Evolutionary conservation across 2,797 vertebrate genomes (phyloP).

Genomic region (Vespertilio murinus): DNA sequence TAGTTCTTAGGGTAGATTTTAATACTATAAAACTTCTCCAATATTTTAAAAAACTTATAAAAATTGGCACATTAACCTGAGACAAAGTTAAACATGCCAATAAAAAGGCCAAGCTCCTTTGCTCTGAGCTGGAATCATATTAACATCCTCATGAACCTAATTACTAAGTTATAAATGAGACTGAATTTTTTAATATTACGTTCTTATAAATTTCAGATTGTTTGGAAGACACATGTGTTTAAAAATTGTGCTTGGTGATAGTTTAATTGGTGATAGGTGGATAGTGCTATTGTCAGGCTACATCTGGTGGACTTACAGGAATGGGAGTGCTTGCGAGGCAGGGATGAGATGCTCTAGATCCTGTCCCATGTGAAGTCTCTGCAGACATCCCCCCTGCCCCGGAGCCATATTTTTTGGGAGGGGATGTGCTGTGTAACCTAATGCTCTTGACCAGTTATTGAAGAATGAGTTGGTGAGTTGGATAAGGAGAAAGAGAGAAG

Average conservation of each 20-base stretch:
- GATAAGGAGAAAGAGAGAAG: not conserved
- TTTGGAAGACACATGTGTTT: not conserved
- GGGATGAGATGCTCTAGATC: not conserved
- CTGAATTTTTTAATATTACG: not conserved
- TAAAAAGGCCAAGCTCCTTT: not conserved
- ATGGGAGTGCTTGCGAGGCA: not conserved
- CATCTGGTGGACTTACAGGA: not conserved
- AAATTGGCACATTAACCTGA: not conserved
- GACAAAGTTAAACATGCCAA: not conserved
- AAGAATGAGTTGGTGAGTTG: not conserved
- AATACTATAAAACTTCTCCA: not conserved
- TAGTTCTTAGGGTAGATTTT: not conserved
- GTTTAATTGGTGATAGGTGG: not conserved
- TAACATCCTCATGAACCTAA: not conserved
- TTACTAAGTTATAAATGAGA: not conserved
- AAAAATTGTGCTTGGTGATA: not conserved
- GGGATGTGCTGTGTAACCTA: not conserved
- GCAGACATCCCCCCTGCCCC: fast-evolving
- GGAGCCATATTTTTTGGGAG: not conserved
- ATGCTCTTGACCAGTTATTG: not conserved
- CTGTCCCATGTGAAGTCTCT: not conserved
- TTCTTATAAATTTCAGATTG: not conserved
- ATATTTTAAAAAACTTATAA: not conserved
- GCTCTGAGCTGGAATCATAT: not conserved
- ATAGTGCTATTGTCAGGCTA: not conserved